A percentile compares a stretch with the other conserved stretches of the same genome.
Evolutionary conservation across 2,888 invertebrate species (phyloP).

Genomic region (Lepidocyrtinus sp.): DNA sequence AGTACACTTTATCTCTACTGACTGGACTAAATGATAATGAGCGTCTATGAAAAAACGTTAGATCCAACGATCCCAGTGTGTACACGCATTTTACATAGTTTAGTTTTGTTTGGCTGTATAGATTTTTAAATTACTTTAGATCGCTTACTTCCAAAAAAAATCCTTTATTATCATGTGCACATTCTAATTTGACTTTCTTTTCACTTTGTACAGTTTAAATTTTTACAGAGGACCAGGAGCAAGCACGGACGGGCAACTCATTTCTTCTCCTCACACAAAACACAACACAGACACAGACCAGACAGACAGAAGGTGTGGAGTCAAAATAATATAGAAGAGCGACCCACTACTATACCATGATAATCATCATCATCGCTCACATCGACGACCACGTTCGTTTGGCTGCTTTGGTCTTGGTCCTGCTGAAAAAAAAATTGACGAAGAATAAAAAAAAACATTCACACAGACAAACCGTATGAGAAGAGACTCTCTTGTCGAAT

Average conservation of each 20-base stretch:
- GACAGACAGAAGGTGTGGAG: conserved; percentile 68
- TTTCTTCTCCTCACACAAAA: conserved; percentile 26
- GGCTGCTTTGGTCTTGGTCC: not conserved
- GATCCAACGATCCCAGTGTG: too few relatives aligned
- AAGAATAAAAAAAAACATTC: not conserved
- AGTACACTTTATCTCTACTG: not conserved
- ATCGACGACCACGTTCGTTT: conserved; percentile 33
- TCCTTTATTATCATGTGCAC: not conserved
- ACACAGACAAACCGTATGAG: not conserved
- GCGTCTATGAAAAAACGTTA: not conserved
- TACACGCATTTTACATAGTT: not conserved
- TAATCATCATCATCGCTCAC: conserved; percentile 24
- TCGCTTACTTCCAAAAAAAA: not conserved
- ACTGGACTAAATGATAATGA: not conserved
- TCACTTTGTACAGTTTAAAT: conserved; percentile 21
- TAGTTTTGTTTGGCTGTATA: not conserved
- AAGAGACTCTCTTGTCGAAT: not conserved
- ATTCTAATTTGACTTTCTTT: not conserved
- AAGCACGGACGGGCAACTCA: conserved; percentile 29
- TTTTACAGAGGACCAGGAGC: conserved; percentile 45
- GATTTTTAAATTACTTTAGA: not conserved
- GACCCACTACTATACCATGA: conserved; percentile 52
- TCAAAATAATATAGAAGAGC: conserved; percentile 59
- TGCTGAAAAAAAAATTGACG: not conserved
- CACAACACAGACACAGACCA: conserved; percentile 65